A percentile compares a stretch with the other conserved stretches of the same genome.
These are phyloP conservation scores for Hemithea aestivaria DNA, from an alignment of 2,888 invertebrate genomes.

Conservation along the genomic window DNA sequence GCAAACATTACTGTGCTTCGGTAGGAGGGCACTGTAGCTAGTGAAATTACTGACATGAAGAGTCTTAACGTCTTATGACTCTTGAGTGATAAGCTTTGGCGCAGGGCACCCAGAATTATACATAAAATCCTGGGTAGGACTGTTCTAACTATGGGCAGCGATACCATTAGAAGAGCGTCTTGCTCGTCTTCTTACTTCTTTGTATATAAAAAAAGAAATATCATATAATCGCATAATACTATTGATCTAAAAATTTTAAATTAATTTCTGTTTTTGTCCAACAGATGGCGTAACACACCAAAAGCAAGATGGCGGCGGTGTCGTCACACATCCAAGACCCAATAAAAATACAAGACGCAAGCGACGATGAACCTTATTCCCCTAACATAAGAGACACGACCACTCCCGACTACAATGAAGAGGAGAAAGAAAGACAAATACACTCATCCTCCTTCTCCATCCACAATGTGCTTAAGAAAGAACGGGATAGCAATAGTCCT, in stretches of 20 bases:
- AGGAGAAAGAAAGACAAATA: slow-evolving; percentile 57
- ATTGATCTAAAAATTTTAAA: too few relatives aligned
- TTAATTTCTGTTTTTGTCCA: slow-evolving; percentile 21
- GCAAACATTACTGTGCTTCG: too few relatives aligned
- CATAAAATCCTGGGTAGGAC: too few relatives aligned
- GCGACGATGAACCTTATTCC: slow-evolving; percentile 71
- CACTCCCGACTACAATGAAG: slow-evolving; percentile 63
- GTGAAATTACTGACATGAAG: too few relatives aligned
- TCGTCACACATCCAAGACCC: slow-evolving; percentile 63
- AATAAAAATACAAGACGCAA: slow-evolving; percentile 69
- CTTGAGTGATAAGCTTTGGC: too few relatives aligned
- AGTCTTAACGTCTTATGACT: too few relatives aligned
- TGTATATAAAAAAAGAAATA: too few relatives aligned
- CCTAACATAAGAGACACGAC: slow-evolving; percentile 64
- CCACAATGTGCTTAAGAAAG: slow-evolving; percentile 73
- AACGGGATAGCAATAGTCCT: slow-evolving; percentile 66
- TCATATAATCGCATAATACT: too few relatives aligned
- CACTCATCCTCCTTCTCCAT: slow-evolving; percentile 70
- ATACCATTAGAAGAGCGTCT: too few relatives aligned
- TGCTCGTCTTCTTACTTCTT: background rate
- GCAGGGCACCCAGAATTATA: too few relatives aligned
- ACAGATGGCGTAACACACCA: slow-evolving; percentile 64
- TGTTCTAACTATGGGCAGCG: too few relatives aligned
- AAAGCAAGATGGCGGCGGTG: slow-evolving; percentile 68
- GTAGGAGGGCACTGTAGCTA: too few relatives aligned